Evolutionary conservation across 2,797 vertebrate genomes (phyloP).

Genomic region (Micromesistius poutassou): DNA sequence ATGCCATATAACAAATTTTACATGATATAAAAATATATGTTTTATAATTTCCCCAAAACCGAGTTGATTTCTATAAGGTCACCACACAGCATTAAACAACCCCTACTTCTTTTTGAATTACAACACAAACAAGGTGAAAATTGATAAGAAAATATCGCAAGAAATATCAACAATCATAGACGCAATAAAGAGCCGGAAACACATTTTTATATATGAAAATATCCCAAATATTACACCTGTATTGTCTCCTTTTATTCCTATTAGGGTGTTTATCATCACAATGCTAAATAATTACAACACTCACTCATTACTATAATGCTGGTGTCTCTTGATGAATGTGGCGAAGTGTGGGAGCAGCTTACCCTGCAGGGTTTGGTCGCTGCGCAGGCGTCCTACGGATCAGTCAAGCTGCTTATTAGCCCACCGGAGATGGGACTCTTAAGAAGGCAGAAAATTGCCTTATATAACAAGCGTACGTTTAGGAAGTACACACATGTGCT

Average conservation of each 20-base stretch:
- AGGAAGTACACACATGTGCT: conserved; percentile 89
- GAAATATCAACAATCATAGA: too few relatives aligned
- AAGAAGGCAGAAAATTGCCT: conserved; percentile 86
- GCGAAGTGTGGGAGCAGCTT: too few relatives aligned
- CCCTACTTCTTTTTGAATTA: too few relatives aligned
- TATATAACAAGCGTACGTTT: conserved; percentile 79
- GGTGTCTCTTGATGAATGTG: too few relatives aligned
- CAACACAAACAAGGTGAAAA: too few relatives aligned
- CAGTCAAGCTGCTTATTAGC: conserved; percentile 73
- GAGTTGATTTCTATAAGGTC: background rate
- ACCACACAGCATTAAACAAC: background rate
- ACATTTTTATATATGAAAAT: too few relatives aligned
- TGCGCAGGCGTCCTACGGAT: conserved; percentile 44
- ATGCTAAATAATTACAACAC: background rate
- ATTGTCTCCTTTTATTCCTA: background rate
- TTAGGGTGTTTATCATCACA: background rate
- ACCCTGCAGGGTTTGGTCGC: background rate
- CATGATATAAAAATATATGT: background rate
- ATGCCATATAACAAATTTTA: too few relatives aligned
- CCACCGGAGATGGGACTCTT: conserved; percentile 75
- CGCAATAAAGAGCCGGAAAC: too few relatives aligned
- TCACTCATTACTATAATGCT: too few relatives aligned
- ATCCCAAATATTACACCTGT: background rate
- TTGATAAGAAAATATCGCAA: too few relatives aligned
- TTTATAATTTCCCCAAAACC: background rate